phyloP scores from a whole-genome alignment of 2,113 vertebrate species.

The Cyanoliseus patagonus region DNA sequence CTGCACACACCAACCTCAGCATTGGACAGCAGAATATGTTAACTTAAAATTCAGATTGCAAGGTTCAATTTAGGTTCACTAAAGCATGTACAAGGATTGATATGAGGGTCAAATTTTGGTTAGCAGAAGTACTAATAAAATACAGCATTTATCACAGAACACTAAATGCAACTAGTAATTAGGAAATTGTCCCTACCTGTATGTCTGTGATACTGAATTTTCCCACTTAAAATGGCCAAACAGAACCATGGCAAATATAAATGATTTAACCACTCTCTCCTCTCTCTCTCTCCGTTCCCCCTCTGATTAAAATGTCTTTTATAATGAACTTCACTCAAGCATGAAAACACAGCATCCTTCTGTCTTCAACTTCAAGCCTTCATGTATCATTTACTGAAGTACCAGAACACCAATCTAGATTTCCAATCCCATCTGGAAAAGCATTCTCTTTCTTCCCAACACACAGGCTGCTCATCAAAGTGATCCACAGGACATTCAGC shows the following conservation, averaged over 20 bases:
- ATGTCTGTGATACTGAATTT: not conserved
- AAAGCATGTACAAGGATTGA: not conserved
- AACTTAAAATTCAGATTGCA: not conserved
- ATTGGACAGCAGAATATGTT: not conserved
- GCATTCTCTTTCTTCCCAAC: not conserved
- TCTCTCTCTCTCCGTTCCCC: not conserved
- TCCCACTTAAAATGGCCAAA: not conserved
- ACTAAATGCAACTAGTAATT: not conserved
- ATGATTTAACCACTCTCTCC: not conserved
- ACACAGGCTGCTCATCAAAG: not conserved
- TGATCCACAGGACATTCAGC: not conserved
- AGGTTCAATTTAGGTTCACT: not conserved
- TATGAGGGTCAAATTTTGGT: not conserved
- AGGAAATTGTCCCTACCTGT: not conserved
- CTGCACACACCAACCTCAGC: not conserved
- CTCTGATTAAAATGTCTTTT: not conserved
- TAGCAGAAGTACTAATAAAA: not conserved
- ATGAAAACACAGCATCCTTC: not conserved
- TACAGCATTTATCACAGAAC: not conserved
- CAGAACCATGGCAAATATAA: not conserved
- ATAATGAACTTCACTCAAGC: not conserved
- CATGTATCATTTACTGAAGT: not conserved
- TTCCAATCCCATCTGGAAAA: not conserved
- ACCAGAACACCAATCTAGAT: not conserved
- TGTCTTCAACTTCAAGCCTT: not conserved